Evolutionary conservation across 2,113 vertebrate genomes (phyloP).

Genomic region (Vireo altiloquus): DNA sequence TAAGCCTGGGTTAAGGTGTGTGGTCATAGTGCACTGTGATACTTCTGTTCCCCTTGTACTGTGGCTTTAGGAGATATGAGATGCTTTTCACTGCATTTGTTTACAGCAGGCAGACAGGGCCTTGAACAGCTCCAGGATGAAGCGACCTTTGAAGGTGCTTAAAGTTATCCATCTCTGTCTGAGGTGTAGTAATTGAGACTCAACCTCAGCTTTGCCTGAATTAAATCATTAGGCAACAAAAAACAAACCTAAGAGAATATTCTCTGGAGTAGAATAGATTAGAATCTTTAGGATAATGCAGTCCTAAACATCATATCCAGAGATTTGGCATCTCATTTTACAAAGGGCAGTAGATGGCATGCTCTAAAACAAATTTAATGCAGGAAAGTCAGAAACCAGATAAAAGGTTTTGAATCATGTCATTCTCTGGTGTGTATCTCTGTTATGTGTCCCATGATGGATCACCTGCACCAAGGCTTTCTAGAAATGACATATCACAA

Average conservation of each 20-base stretch:
- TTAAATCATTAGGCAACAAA: neutral
- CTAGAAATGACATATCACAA: constrained; percentile 39
- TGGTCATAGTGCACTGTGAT: neutral
- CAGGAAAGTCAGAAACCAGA: neutral
- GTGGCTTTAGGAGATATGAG: neutral
- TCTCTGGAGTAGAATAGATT: neutral
- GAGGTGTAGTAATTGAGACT: neutral
- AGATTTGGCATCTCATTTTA: neutral
- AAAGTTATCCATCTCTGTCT: constrained; percentile 37
- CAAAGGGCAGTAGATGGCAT: neutral
- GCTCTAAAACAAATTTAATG: neutral
- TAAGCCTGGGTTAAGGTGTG: neutral
- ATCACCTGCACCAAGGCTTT: constrained; percentile 13
- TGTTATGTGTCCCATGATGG: neutral
- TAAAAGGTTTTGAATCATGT: constrained; percentile 3
- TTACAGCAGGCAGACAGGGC: neutral
- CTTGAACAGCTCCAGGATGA: neutral
- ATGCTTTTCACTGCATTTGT: neutral
- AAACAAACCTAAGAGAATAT: neutral
- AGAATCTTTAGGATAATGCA: neutral
- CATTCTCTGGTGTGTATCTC: neutral
- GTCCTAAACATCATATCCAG: neutral
- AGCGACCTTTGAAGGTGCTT: neutral
- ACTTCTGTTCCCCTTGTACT: neutral
- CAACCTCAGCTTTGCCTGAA: neutral